Evolutionary conservation across 2,113 vertebrate species (phyloP).

Genomic region (Cygnus buccinator): DNA sequence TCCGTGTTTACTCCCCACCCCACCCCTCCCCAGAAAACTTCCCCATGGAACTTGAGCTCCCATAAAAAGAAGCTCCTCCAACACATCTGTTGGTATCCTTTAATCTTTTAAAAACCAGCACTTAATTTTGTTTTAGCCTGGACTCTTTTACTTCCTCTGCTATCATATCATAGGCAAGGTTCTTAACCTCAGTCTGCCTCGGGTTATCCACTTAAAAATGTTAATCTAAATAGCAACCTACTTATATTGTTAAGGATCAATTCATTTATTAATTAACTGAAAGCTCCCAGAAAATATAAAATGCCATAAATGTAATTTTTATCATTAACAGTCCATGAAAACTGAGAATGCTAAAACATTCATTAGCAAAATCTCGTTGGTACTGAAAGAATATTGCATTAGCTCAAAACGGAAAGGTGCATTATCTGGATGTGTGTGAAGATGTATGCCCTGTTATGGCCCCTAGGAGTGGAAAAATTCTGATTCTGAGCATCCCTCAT

Average conservation of each 20-base stretch:
- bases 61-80: background rate
- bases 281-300: background rate
- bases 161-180: background rate
- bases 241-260: slow-evolving; percentile 10
- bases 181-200: background rate
- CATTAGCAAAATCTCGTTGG: background rate
- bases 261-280: slow-evolving; percentile 19
- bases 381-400: background rate
- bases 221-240: background rate
- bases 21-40: background rate
- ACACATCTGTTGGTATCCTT: background rate
- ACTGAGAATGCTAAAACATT: background rate
- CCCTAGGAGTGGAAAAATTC: background rate
- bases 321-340: background rate
- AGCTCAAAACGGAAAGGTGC: background rate
- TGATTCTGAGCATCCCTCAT: background rate
- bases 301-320: background rate
- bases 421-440: background rate
- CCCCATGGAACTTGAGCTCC: background rate
- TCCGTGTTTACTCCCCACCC: background rate
- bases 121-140: background rate
- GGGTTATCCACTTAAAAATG: background rate
- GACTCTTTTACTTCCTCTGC: background rate
- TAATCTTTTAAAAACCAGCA: background rate
- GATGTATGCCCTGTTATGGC: rapidly evolving